Evolutionary conservation across 2,113 vertebrate species (phyloP).

Genomic region (Sciurus niger): DNA sequence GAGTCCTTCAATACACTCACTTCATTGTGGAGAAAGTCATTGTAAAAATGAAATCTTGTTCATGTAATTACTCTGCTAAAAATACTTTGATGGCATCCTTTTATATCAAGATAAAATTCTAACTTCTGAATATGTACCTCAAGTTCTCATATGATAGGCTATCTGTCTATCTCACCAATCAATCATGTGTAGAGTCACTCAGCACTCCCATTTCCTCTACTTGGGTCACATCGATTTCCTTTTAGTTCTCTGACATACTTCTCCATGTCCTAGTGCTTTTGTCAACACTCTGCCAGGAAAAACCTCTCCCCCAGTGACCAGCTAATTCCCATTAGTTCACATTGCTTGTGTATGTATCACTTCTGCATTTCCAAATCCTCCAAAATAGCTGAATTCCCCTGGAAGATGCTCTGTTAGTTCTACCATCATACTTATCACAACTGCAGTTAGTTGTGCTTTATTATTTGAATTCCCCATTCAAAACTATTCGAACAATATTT

Average conservation of each 20-base stretch:
- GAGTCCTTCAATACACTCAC: background rate
- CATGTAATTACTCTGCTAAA: background rate
- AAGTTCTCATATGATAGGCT: background rate
- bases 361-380: background rate
- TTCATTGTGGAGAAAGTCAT: background rate
- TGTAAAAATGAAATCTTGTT: background rate
- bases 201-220: background rate
- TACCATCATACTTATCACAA: background rate
- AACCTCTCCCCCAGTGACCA: background rate
- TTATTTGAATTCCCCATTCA: slow-evolving; percentile 32
- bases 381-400: background rate
- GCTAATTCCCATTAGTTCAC: background rate
- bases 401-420: background rate
- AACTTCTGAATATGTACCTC: background rate
- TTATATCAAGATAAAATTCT: background rate
- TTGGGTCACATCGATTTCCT: background rate
- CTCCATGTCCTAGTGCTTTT: background rate
- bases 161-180: background rate
- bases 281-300: background rate
- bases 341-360: background rate
- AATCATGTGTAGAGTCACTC: background rate
- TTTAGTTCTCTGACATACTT: background rate
- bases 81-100: background rate
- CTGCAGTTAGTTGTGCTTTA: background rate
- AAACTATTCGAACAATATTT: background rate